Conservation (phyloP, 2,113 vertebrate genomes). For the Girardinichthys multiradiatus region DNA sequence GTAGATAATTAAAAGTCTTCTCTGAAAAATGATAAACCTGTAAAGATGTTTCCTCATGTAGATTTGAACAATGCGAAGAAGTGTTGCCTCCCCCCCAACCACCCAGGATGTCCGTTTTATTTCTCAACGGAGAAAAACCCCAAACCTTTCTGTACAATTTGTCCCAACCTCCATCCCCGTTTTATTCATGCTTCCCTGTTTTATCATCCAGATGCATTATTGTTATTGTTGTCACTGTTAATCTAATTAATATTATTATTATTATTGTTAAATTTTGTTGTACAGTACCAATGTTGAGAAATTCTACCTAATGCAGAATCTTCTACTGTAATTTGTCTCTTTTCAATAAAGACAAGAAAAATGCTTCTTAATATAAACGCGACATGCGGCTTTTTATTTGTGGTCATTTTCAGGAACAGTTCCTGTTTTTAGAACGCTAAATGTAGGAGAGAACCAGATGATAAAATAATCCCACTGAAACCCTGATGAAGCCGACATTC, state of each 20-base stretch:
- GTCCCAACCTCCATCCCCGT: slow-evolving; percentile 49
- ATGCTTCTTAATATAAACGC: slow-evolving; percentile 75
- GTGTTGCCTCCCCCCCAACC: slow-evolving; percentile 6
- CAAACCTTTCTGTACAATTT: background rate
- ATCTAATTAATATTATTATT: slow-evolving; percentile 78
- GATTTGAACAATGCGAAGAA: slow-evolving; percentile 47
- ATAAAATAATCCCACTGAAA: too few relatives aligned
- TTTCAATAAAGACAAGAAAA: slow-evolving; percentile 94
- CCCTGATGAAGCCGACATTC: too few relatives aligned
- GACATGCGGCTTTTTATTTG: background rate
- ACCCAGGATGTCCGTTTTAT: slow-evolving; percentile 76
- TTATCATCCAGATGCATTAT: slow-evolving; percentile 66
- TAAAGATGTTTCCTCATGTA: background rate
- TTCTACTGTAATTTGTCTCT: slow-evolving; percentile 88
- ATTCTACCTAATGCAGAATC: slow-evolving; percentile 86
- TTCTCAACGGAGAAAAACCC: slow-evolving; percentile 72
- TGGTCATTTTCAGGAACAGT: background rate
- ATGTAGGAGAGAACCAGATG: too few relatives aligned
- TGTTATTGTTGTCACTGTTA: slow-evolving; percentile 70
- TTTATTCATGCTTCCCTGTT: slow-evolving; percentile 48
- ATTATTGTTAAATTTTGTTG: slow-evolving; percentile 79
- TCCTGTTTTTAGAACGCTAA: too few relatives aligned
- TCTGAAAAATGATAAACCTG: too few relatives aligned
- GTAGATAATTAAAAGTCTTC: too few relatives aligned
- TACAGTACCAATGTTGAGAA: slow-evolving; percentile 87